Conservation (phyloP, 2,113 vertebrate genomes). For the Rhadina sibilatrix region DNA sequence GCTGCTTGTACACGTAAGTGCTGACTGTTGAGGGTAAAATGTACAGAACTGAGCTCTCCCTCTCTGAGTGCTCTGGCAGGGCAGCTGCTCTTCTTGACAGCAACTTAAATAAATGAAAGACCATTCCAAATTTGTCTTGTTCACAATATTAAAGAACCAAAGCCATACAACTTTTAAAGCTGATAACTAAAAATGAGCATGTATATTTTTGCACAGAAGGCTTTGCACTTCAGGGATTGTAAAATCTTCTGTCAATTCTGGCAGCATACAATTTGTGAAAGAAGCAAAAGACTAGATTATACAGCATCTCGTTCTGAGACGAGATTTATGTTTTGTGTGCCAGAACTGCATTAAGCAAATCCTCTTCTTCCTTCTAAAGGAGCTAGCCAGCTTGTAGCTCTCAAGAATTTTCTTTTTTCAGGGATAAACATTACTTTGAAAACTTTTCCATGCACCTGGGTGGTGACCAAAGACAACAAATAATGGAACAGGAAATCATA, state of each 20-base stretch:
- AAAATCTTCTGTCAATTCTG: conserved; percentile 38
- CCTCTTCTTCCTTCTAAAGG: conserved; percentile 55
- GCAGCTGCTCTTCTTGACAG: conserved; percentile 2
- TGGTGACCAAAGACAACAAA: conserved; percentile 58
- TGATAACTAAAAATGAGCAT: background rate
- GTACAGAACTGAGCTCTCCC: background rate
- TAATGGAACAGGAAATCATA: conserved; percentile 54
- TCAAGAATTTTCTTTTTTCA: conserved; percentile 31
- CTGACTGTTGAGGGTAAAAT: background rate
- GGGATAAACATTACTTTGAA: conserved; percentile 40
- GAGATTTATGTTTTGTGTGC: conserved; percentile 54
- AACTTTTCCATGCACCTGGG: conserved; percentile 65
- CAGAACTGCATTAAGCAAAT: conserved; percentile 56
- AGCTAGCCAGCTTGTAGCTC: background rate
- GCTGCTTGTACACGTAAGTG: background rate
- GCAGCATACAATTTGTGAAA: background rate
- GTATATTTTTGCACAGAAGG: conserved; percentile 7
- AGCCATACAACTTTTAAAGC: background rate
- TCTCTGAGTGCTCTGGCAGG: background rate
- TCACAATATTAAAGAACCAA: background rate
- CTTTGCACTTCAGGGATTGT: background rate
- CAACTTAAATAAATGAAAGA: conserved; percentile 8
- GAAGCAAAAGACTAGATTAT: conserved; percentile 5
- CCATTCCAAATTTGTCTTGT: conserved; percentile 1
- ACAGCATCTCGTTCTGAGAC: background rate